Evolutionary conservation across 2,113 vertebrate species (phyloP), one percentile per base, ranked within the genome.

Genomic region (Greenwoodochromis staneri): DNA sequence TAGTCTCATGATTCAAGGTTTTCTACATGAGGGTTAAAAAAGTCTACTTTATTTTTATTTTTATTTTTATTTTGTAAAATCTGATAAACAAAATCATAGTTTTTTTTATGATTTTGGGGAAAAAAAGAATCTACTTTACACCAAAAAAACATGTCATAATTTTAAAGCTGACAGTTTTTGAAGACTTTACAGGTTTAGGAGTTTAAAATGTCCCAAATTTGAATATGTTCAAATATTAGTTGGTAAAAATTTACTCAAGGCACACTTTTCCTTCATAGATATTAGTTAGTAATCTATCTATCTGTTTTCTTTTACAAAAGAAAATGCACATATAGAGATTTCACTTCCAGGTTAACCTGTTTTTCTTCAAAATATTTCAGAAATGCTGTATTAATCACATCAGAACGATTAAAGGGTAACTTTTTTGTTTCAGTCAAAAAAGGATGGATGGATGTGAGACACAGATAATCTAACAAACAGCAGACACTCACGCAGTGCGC

Each of bases 21-120:
- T 66, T 73, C 40, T 73, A 10, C 40, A 27, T 0, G 21, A 27
- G 69, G 14, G 40, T 29, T 45, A 1, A 27, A 45, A 73, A 73
- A 73, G 21, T 45, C 38, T 7, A 0, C 13, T 73, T 27, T 0
- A 73, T 45, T 73, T 38, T 24, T 63, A 38, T 45, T 73, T 38
- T 24, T 63, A 38, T 45, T 73, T 45, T 47, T 8, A 31, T 78
- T 78, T 49, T 78, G 2, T 49, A 29, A 49, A 49, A 9, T 49
- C 45, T 49, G 42, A 78, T 8, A 78, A 78, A 78, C 17, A 31
- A 49, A 49, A 78, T 49, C 14, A 12, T 47, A 49, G 14, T 24
- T 40, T 71, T 10, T 14, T 47, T 21, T 4, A 29, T 10, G 2
- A 47, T 5, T 76, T 76, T 1, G 6, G 0, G 14, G 0, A 1